Base-by-base conservation (phyloP, 2,113 vertebrate genomes). In the Trochalopteron elliotii region DNA sequence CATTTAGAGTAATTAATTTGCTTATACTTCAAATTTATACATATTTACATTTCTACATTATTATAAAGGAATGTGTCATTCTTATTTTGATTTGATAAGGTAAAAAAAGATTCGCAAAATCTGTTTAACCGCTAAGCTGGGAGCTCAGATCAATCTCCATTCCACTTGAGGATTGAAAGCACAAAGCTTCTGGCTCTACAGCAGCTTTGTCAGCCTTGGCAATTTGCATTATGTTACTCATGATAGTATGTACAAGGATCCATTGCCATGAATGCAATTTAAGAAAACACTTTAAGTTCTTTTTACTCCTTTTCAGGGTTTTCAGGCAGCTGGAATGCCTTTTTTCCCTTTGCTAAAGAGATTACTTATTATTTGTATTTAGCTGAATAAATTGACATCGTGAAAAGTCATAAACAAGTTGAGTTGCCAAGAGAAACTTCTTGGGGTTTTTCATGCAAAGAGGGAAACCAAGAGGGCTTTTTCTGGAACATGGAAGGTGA, bases 171-270 rank as follows among this genome's bases (percentile, higher is more conserved):
- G 67, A 94, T 11, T 89, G 65, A 69, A 78, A 70, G 84, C 27
- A 74, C 82, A 94, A 93, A 76, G 90, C 79, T 63, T 91, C 84
- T 96, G 87, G 70, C 80, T 97, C 59, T 81, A 50, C 83, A 83
- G 94, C 49, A 93, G 96, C 79, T 96, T 78, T 93, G 86, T 94
- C 82, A 96, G 68, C 64, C 70, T 93, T 87, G 77, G 70, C 50
- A 94, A 95, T 96, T 89, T 96, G 61, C 61, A 84, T 89, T 83
- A 95, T 89, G 93, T 93, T 93, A 83, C 77, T 64, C 87, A 92
- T 77, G 91, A 90, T 33, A 93, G 59, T 81, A 70, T 81, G 47
- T 74, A 90, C 55, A 75, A 94, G 77, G 71, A 96, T 94, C 90
- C 81, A 93, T 90, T 52, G 94, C 65, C 35, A 42, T 6, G 3